phyloP scores from a whole-genome alignment of 2,113 vertebrate genomes.

The Carassius carassius region DNA sequence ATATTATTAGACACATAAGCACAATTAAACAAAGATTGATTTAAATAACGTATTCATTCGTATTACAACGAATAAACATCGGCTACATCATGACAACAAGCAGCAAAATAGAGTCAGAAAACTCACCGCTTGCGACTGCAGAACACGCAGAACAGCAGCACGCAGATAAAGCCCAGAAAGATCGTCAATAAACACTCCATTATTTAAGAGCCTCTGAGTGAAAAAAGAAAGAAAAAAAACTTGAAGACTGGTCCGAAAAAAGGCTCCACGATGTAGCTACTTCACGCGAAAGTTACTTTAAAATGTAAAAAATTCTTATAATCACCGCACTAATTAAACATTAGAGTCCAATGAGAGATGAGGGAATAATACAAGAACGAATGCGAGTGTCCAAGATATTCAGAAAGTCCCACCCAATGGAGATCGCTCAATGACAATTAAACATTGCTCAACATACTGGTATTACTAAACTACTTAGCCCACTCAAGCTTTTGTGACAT shows the following conservation, averaged over 20 bases:
- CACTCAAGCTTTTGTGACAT: neutral
- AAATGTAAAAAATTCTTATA: neutral
- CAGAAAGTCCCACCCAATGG: slow-evolving; percentile 11
- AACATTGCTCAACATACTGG: slow-evolving; percentile 7
- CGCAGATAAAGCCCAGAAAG: neutral
- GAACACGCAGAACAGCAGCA: slow-evolving; percentile 17
- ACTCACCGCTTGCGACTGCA: slow-evolving; percentile 52
- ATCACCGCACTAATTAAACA: neutral
- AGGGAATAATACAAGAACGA: no score
- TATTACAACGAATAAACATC: neutral
- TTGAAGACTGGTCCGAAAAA: neutral
- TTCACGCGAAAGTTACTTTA: neutral
- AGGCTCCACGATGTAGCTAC: neutral
- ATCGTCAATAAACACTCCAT: slow-evolving; percentile 45
- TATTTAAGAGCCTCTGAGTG: neutral
- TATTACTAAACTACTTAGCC: neutral
- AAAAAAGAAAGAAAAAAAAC: neutral
- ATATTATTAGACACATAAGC: neutral
- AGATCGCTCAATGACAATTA: neutral
- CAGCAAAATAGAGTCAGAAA: neutral
- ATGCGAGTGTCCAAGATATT: neutral
- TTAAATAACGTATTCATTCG: neutral
- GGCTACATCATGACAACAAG: neutral
- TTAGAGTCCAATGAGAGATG: neutral
- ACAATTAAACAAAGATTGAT: neutral